Evolutionary conservation across 1,140 invertebrate species (phyloP), one percentile per base, ranked within the genome.

Genomic region (Diachasma alloeum): DNA sequence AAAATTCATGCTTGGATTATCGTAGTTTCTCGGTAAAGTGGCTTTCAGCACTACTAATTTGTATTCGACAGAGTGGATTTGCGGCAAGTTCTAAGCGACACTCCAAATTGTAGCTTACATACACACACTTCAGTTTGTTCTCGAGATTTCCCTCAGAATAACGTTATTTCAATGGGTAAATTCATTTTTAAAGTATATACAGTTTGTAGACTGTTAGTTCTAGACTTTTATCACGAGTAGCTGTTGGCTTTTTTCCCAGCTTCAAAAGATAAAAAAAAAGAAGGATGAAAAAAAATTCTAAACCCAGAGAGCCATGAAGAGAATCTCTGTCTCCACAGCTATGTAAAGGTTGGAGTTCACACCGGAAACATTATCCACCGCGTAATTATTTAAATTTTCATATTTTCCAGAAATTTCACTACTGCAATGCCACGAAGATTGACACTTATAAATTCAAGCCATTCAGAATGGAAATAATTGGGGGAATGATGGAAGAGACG

Each of bases 361-460:
- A 72, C 78, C 80, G 78, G 66, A 73, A 82, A 81, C 81, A 78
- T 74, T 76, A 77, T 78, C 48, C 15, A 80, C 78, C 76, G 74
- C 63, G 79, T 79, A 84, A 82, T 84, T 82, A 84, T 82, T 84
- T 79, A 81, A 84, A 84, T 82, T 82, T 53, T 53, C 2, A 42
- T 53, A 19, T 53, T 19, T n/a, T 3, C 10, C 39, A 42, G 9
- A 11, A 42, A 42, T 42, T 42, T 13, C 1, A 42, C 4, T 42
- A 9, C 39, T 31, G 31, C 31, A 31, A 6, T 31, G 31, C 31
- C 6, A 6, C 6, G 31, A 31, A 6, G 6, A 31, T 31, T 31
- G 31, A 6, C 2, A 31, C 6, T 31, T 31, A 31, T 31, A 31
- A 31, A 31, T 2, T 31, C 31, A 31, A 31, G 31, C 31, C 6